Evolutionary conservation across 2,797 vertebrate genomes (phyloP), one percentile per base, ranked within the genome.

Genomic region (Cirrhinus mrigala): DNA sequence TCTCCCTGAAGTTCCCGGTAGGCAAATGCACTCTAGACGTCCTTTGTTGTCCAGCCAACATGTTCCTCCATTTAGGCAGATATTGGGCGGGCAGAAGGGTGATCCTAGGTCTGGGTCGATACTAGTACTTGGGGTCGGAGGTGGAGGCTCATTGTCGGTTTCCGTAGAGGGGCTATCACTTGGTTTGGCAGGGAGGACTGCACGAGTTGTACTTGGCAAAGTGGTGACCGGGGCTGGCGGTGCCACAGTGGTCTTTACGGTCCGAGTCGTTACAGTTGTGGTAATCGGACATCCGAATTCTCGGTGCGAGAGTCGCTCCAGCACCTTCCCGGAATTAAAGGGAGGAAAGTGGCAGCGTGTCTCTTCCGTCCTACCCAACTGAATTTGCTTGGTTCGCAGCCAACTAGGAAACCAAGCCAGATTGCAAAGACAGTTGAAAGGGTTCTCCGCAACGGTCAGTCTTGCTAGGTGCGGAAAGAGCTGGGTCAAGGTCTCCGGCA

Each of bases 271-370:
- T 6, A 95, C 91, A 1, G 96, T 96, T 44, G 96, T 97, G 62
- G 96, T 96, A 52, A 94, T 93, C 0, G 97, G 97, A 91, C 98
- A 99, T 81, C 97, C 98, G 0, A 98, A 98, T 82, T 99, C 98
- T 0, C 93, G 89, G 2, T 97, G 95, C 18, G 95, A 95, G 20
- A 99, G 92, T 24, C 92, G 92, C 33, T 95, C 94, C 74, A 99
- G 96, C 84, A 95, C 95, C 89, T 96, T 96, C 58, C 98, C 98
- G 0, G 98, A 96, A 4, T 98, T 98, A 82, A 97, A 95, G 0
- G 95, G 96, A 1, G 98, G 98, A 81, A 99, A 99, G 91, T 99
- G 98, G 88, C 98, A 99, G 69, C 98, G 96, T 0, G 98, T 99
- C 92, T 98, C 97, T 85, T 98, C 96, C 0, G 94, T 92, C 79